Conservation (phyloP, 2,888 invertebrate genomes). For the Drosophila neutralis region DNA sequence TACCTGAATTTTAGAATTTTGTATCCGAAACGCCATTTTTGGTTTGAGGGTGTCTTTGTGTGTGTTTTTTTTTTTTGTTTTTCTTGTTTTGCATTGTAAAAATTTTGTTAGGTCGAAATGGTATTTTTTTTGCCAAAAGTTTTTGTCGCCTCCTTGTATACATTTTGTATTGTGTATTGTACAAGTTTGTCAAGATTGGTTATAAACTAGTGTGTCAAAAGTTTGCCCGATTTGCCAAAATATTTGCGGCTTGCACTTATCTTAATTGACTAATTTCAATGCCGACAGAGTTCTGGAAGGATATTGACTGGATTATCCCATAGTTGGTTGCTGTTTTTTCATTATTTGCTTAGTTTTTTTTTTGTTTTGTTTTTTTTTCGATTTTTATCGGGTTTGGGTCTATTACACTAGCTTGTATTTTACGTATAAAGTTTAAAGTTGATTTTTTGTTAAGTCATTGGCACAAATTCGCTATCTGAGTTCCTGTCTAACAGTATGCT, state of each 20-base stretch:
- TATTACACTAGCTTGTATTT: slow-evolving; percentile 34
- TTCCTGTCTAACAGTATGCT: slow-evolving; percentile 35
- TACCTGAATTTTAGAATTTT: slow-evolving; percentile 85
- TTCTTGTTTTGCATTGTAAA: slow-evolving; percentile 49
- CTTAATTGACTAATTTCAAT: slow-evolving; percentile 68
- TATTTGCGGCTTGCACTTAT: slow-evolving; percentile 50
- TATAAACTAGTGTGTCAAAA: slow-evolving; percentile 35
- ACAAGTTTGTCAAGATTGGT: slow-evolving; percentile 36
- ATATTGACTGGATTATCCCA: slow-evolving; percentile 41
- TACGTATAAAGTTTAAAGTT: slow-evolving; percentile 45
- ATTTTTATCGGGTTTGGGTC: slow-evolving; percentile 19
- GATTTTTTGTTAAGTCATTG: slow-evolving; percentile 52
- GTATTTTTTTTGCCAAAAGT: slow-evolving; percentile 61
- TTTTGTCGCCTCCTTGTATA: slow-evolving; percentile 39
- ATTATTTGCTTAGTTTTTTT: neutral
- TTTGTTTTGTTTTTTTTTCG: fast-evolving
- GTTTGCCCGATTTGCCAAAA: slow-evolving; percentile 35
- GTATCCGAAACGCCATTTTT: slow-evolving; percentile 83
- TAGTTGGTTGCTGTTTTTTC: slow-evolving; percentile 13
- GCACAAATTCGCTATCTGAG: slow-evolving; percentile 67
- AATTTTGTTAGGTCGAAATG: slow-evolving; percentile 61
- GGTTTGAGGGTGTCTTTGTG: slow-evolving; percentile 52
- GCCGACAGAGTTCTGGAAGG: slow-evolving; percentile 55
- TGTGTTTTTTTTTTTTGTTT: slow-evolving; percentile 34
- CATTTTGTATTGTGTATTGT: slow-evolving; percentile 40